These are phyloP conservation scores for Tenualosa thibaudeaui DNA, from an alignment of 2,797 vertebrate genomes.

Conservation along the genomic window DNA sequence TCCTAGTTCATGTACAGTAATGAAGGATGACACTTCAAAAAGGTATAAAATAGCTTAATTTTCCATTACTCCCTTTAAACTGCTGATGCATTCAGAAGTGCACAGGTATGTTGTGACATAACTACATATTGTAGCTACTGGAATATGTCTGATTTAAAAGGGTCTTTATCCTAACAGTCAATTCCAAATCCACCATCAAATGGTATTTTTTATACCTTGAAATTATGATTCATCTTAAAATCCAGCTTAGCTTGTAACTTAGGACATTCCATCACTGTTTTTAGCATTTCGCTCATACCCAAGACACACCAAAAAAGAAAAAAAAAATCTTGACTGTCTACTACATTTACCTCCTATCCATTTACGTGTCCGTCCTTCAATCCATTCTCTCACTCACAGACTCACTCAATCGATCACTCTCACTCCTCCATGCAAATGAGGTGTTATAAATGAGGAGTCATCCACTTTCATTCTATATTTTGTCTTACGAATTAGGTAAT, in stretches of 20 bases:
- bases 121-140: neutral
- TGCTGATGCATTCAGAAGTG: slow-evolving; percentile 12
- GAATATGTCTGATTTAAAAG: neutral
- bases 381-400: neutral
- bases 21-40: slow-evolving; percentile 1
- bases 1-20: neutral
- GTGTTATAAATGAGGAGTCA: neutral
- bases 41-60: slow-evolving; percentile 16
- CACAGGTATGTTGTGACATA: neutral
- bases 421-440: neutral
- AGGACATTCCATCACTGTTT: neutral
- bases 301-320: neutral
- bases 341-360: neutral
- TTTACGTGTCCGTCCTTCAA: neutral
- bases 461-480: neutral
- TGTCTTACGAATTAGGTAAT: neutral
- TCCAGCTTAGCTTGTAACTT: neutral
- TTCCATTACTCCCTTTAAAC: neutral
- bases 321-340: neutral
- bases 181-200: neutral
- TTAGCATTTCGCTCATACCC: neutral
- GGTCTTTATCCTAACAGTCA: neutral
- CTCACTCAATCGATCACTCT: neutral
- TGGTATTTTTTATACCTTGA: neutral
- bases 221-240: neutral